Base-by-base conservation (phyloP, 2,797 vertebrate species). In the Helostoma temminkii region DNA sequence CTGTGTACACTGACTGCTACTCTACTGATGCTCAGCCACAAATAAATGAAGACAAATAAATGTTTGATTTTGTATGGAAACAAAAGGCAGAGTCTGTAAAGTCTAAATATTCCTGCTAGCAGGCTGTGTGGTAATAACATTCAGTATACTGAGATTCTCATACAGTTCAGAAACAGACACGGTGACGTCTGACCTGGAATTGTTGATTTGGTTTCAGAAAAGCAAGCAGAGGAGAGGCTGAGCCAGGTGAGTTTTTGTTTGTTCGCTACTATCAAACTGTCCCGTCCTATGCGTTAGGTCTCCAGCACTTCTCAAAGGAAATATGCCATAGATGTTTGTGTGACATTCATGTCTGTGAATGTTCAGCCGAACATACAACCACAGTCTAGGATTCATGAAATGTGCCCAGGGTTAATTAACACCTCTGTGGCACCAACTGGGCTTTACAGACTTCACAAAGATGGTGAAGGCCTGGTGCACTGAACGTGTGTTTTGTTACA, bases 131-230 rank as follows among this genome's bases (percentile, higher is more conserved):
- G 11, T 50, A 30, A 18, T 1, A 49, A 18, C 30, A 32, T 32
- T 32, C 9, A 18, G 16, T 14, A 28, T 18, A 28, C 2, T 28
- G 8, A 28, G 25, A 10, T 37, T 39, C 34, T 37, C 12, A 12
- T 15, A 30, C 28, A 53, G 11, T n/a, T n/a, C n/a, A 28, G 9
- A 28, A 2, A 49, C 19, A 18, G 5, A 16, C 21, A 7, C 19
- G 16, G 7, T 32, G 26, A 25, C 30, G 9, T 49, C 34, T 81
- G 7, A 56, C 8, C 3, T 45, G 14, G 12, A 9, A 56, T 46
- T 66, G 2, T 63, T 76, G 78, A 28, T 86, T 24, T 81, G 68
- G 6, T 85, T 88, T 74, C 83, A 93, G 92, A 36, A 22, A 66
- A 57, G 28, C 26, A 36, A 30, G 21, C 55, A 34, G n/a, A 58